phyloP scores from a whole-genome alignment of 2,888 invertebrate genomes.

The Neoascia interrupta region DNA sequence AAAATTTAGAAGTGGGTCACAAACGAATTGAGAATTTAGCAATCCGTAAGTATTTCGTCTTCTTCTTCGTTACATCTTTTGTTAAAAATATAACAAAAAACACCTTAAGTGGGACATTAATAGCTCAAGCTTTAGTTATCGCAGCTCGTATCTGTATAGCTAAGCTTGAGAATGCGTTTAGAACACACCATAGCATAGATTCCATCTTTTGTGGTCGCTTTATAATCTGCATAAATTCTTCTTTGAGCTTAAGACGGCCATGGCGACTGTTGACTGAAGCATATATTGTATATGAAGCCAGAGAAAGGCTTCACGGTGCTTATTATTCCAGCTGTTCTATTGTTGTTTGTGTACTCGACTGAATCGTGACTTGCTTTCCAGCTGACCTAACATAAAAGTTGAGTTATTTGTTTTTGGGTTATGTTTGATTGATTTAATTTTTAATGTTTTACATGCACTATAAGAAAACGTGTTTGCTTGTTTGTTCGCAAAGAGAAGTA shows the following conservation, averaged over 20 bases:
- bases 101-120: constrained; percentile 22
- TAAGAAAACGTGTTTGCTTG: not conserved
- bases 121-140: constrained; percentile 12
- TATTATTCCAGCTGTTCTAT: constrained; percentile 30
- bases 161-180: constrained; percentile 14
- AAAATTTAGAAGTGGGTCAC: constrained; percentile 52
- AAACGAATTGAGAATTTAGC: constrained; percentile 58
- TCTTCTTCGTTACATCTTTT: constrained; percentile 9
- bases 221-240: constrained; percentile 1
- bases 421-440: constrained; percentile 38
- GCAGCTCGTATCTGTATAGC: not conserved
- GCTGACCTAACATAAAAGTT: constrained; percentile 15
- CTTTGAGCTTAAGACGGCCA: not conserved
- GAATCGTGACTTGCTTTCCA: constrained; percentile 43
- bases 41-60: constrained; percentile 39
- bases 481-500: constrained; percentile 5
- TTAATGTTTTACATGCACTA: constrained; percentile 43
- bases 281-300: too few relatives aligned
- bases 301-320: constrained; percentile 29
- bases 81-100: too few relatives aligned
- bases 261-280: too few relatives aligned
- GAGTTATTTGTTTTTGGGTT: constrained; percentile 7
- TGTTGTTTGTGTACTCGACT: constrained; percentile 24
- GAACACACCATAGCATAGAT: constrained; percentile 22
- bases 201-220: constrained; percentile 9